Evolutionary conservation across 2,113 vertebrate species (phyloP).

Genomic region (Semnopithecus entellus): DNA sequence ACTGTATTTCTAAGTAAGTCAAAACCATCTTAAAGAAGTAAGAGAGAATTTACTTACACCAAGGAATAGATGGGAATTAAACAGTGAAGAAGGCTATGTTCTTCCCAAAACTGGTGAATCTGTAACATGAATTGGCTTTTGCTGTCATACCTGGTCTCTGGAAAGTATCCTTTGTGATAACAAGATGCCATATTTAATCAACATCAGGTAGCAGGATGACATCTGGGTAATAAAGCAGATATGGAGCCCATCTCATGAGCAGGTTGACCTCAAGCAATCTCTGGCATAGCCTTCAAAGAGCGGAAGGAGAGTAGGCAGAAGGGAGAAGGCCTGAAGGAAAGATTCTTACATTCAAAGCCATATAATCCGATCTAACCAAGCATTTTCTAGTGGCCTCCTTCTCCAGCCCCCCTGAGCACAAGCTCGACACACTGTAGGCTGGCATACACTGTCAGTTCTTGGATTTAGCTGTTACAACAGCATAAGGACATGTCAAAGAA

Average conservation of each 20-base stretch:
- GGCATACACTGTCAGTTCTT: background rate
- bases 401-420: background rate
- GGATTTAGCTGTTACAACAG: background rate
- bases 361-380: background rate
- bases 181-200: slow-evolving; percentile 42
- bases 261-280: background rate
- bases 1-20: slow-evolving; percentile 25
- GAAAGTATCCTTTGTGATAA: slow-evolving; percentile 40
- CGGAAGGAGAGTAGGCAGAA: background rate
- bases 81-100: slow-evolving; percentile 12
- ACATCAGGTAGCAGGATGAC: slow-evolving; percentile 3
- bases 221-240: slow-evolving; percentile 31
- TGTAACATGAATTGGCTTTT: background rate
- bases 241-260: background rate
- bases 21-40: slow-evolving; percentile 28
- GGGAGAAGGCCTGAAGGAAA: background rate
- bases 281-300: background rate
- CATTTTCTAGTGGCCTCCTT: background rate
- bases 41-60: slow-evolving; percentile 33
- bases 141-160: slow-evolving; percentile 34
- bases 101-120: slow-evolving; percentile 30
- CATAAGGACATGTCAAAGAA: background rate
- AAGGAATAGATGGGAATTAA: slow-evolving; percentile 33
- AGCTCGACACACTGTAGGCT: background rate
- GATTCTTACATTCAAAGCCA: background rate